phyloP scores from a whole-genome alignment of 2,113 vertebrate species.

The Zapornia atra region DNA sequence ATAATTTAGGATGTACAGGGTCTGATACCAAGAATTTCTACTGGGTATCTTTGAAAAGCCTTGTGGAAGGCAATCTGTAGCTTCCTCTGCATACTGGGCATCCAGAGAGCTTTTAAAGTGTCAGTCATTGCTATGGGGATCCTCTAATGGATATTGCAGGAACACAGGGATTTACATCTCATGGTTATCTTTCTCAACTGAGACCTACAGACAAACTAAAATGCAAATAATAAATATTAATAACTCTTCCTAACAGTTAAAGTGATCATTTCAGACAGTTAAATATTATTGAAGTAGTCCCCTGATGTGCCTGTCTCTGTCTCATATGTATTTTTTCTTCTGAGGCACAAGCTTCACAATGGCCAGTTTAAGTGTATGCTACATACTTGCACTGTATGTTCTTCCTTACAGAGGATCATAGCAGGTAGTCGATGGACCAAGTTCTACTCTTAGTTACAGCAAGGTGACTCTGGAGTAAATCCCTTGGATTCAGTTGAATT shows the following conservation, averaged over 20 bases:
- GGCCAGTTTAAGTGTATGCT: background rate
- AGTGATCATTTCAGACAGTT: conserved; percentile 36
- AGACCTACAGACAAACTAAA: conserved; percentile 15
- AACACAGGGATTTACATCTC: conserved; percentile 1
- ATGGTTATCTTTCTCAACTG: background rate
- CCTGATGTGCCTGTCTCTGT: background rate
- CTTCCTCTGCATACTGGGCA: background rate
- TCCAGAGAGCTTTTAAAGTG: background rate
- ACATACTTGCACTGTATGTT: background rate
- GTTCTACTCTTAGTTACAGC: background rate
- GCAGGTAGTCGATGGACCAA: background rate
- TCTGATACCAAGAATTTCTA: background rate
- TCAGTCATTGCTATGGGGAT: background rate
- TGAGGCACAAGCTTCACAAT: background rate
- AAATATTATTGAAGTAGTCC: background rate
- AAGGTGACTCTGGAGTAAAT: conserved; percentile 17
- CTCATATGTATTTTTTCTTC: background rate
- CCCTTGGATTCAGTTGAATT: background rate
- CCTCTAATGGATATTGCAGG: background rate
- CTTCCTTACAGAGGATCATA: background rate
- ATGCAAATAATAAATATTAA: conserved; percentile 55
- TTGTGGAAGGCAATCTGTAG: background rate
- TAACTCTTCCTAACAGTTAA: conserved; percentile 4
- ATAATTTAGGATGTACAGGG: background rate
- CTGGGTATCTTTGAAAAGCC: background rate